Percentiles rank a stretch among this genome's conserved stretches.
Conservation (phyloP, 1,140 invertebrate species). For the Tetragonula clypearis region DNA sequence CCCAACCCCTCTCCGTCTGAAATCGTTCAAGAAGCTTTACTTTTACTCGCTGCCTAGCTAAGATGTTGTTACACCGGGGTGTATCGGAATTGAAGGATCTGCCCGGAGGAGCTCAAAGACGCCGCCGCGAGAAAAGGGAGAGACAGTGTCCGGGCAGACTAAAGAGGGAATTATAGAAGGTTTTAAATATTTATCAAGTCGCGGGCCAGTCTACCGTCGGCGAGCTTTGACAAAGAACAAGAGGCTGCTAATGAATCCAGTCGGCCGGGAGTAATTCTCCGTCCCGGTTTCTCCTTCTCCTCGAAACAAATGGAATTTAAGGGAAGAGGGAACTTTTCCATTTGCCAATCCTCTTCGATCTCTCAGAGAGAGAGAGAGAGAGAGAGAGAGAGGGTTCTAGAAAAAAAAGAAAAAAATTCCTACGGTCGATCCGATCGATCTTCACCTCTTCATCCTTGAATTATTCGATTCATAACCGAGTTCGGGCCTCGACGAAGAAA, state of each 20-base stretch:
- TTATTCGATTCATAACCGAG: not conserved
- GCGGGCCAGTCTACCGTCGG: constrained; percentile 32
- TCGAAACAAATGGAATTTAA: constrained; percentile 48
- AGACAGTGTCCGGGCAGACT: not conserved
- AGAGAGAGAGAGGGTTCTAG: too few relatives aligned
- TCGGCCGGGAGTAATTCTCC: constrained; percentile 19
- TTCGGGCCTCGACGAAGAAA: not conserved
- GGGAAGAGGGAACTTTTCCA: constrained; percentile 24
- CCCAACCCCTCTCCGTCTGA: not conserved
- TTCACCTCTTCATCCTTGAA: not conserved
- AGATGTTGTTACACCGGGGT: constrained; percentile 22
- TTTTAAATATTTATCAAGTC: constrained; percentile 63
- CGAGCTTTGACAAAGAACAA: constrained; percentile 53
- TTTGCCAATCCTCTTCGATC: not conserved
- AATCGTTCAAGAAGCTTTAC: constrained; percentile 6
- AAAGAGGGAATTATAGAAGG: constrained; percentile 54
- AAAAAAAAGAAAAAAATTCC: too few relatives aligned
- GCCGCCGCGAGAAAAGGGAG: not conserved
- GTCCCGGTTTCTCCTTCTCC: not conserved
- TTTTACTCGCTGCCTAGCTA: not conserved
- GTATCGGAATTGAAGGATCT: constrained; percentile 17
- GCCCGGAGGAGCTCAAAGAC: constrained; percentile 5
- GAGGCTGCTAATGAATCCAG: constrained; percentile 54
- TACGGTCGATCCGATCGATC: not conserved
- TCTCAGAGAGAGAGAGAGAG: not conserved